Evolutionary conservation across 1,140 invertebrate species (phyloP).

Genomic region (Papilio xuthus): DNA sequence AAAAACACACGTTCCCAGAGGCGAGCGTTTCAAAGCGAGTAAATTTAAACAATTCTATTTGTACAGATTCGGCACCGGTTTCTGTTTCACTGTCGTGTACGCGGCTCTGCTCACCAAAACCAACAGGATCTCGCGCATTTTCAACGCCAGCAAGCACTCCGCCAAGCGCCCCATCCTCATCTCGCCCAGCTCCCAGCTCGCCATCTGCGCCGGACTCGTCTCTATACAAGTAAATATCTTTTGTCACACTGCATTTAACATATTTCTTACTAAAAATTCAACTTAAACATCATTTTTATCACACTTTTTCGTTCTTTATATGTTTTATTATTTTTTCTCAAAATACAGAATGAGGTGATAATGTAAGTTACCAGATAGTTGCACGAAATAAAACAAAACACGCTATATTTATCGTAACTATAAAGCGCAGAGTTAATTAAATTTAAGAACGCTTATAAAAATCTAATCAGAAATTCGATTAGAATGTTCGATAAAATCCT

Average conservation of each 20-base stretch:
- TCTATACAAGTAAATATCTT: constrained; percentile 86
- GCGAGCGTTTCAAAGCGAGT: neutral
- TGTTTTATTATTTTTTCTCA: too few species aligned
- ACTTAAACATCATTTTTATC: neutral
- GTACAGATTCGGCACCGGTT: constrained; percentile 90
- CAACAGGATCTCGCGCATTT: constrained; percentile 95
- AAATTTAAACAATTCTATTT: constrained; percentile 41
- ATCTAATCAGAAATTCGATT: neutral
- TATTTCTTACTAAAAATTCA: neutral
- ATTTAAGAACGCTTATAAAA: neutral
- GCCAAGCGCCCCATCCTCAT: constrained; percentile 93
- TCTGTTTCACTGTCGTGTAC: constrained; percentile 96
- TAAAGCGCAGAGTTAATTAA: neutral
- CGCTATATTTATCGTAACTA: neutral
- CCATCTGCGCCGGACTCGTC: constrained; percentile 92
- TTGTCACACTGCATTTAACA: constrained; percentile 35
- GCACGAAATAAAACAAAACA: too few species aligned
- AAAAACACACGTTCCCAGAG: neutral
- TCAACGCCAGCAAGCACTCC: constrained; percentile 93
- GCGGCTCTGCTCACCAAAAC: constrained; percentile 95
- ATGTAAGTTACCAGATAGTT: too few species aligned
- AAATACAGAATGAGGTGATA: too few species aligned
- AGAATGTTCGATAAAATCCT: neutral
- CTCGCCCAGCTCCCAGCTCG: constrained; percentile 95
- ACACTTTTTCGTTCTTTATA: neutral